These are phyloP conservation scores for Priocnemis perturbator DNA, from an alignment of 2,888 invertebrate species.

Conservation along the genomic window DNA sequence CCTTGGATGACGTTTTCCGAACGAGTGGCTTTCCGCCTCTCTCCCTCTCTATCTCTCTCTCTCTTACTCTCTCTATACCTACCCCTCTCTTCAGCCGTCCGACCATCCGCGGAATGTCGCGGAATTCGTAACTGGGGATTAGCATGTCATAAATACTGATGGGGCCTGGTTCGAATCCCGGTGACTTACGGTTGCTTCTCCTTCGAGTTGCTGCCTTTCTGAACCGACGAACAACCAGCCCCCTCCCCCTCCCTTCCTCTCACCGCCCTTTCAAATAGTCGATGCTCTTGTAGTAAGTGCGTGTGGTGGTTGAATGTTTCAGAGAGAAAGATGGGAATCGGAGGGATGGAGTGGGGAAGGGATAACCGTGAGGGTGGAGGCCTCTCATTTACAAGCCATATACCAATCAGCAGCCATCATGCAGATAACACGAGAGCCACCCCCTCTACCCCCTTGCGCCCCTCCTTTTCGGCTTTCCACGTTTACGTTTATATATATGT, in stretches of 20 bases:
- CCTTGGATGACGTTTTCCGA: conserved; percentile 55
- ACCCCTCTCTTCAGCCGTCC: conserved; percentile 22
- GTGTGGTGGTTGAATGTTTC: neutral
- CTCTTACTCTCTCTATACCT: conserved; percentile 17
- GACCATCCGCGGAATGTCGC: conserved; percentile 64
- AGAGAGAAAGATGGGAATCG: neutral
- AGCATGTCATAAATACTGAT: conserved; percentile 74
- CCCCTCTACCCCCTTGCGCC: conserved; percentile 15
- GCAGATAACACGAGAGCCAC: conserved; percentile 37
- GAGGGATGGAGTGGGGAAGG: neutral
- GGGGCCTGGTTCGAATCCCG: conserved; percentile 26
- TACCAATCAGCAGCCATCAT: conserved; percentile 48
- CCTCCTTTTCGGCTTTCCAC: neutral
- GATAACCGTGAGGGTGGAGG: conserved; percentile 4
- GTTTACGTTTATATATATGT: too few species aligned
- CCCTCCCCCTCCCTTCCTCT: neutral
- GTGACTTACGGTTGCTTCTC: neutral
- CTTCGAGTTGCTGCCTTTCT: neutral
- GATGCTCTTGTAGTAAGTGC: neutral
- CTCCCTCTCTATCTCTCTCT: neutral
- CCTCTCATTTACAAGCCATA: conserved; percentile 44
- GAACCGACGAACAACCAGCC: conserved; percentile 4
- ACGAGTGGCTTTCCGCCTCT: conserved; percentile 52
- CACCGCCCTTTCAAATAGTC: neutral
- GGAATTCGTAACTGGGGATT: conserved; percentile 73